Base-by-base conservation (phyloP, 2,888 invertebrate genomes). In the Parochlus steinenii region DNA sequence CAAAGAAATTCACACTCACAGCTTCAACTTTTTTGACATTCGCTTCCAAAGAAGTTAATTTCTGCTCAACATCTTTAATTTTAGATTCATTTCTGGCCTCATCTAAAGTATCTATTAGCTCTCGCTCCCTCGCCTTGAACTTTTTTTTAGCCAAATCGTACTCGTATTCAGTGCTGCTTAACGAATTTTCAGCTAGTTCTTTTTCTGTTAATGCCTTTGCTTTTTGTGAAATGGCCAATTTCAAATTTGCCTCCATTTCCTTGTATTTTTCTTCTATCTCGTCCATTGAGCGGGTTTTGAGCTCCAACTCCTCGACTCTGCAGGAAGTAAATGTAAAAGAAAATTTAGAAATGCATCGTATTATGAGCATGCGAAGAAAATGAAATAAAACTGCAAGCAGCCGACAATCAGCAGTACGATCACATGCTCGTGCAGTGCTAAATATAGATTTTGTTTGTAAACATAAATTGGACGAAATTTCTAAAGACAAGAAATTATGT, bases 61-160 rank as follows among this genome's bases (percentile, higher is more conserved):
- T 25, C 10, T 19, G 18, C 4, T 16, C 15, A 2, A 18, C 5
- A 12, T 29, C 12, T 19, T 14, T 37, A 30, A 32, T 41, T 39
- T 38, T 43, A 14, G 40, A 15, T 33, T 44, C 22, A 12, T 41
- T 33, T 37, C 47, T 16, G 39, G 53, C 51, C 17, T 69, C 66
- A 16, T 59, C 54, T 19, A 71, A 44, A 2, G 58, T 49, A 2
- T 60, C 59, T 1, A 69, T 43, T 5, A 71, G 47, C 46, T 73
- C 71, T 19, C 55, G 54, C 52, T 71, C 71, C 33, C 72, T 57
- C 2, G 48, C 53, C 46, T 63, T 65, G 5, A 63, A 53, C 45
- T 66, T 69, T 5, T 52, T 55, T 48, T 63, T 61, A 5, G 65
- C 52, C 14, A 60, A 62, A 40, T 69, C 63, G 43, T 61, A 64